Evolutionary conservation across 2,113 vertebrate species (phyloP).

Genomic region (Canis aureus): DNA sequence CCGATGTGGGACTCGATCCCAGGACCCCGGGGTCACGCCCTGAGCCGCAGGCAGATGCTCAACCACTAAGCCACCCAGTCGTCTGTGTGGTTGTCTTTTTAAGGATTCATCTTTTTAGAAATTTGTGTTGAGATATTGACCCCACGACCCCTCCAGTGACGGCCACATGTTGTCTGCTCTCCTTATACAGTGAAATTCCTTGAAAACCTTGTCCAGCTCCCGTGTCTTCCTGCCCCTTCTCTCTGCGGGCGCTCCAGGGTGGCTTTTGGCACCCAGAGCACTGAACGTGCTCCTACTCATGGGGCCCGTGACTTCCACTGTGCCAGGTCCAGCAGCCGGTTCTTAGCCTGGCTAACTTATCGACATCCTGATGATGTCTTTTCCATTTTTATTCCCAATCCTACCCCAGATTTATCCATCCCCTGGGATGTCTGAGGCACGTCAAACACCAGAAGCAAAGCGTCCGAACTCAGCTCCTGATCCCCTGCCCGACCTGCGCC

Average conservation of each 20-base stretch:
- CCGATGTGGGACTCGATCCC: too few species aligned
- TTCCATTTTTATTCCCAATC: neutral
- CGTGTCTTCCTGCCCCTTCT: neutral
- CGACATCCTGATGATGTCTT: neutral
- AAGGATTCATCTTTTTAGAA: neutral
- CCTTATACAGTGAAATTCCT: neutral
- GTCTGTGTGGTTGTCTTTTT: neutral
- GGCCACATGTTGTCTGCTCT: neutral
- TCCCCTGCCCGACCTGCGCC: neutral
- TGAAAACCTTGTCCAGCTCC: neutral
- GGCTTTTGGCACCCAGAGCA: neutral
- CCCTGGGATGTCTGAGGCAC: neutral
- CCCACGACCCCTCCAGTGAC: neutral
- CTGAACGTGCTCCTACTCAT: neutral
- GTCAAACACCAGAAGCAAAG: neutral
- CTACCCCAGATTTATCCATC: neutral
- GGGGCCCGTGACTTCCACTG: neutral
- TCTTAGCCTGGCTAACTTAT: neutral
- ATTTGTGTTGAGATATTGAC: neutral
- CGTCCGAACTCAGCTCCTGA: neutral
- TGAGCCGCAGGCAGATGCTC: too few species aligned
- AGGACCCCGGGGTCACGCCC: too few species aligned
- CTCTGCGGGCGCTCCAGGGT: neutral
- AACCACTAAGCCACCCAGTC: too few species aligned
- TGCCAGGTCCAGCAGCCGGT: neutral